These are phyloP conservation scores for Drosophila erecta DNA, from an alignment of 1,140 invertebrate species.

Conservation along the genomic window DNA sequence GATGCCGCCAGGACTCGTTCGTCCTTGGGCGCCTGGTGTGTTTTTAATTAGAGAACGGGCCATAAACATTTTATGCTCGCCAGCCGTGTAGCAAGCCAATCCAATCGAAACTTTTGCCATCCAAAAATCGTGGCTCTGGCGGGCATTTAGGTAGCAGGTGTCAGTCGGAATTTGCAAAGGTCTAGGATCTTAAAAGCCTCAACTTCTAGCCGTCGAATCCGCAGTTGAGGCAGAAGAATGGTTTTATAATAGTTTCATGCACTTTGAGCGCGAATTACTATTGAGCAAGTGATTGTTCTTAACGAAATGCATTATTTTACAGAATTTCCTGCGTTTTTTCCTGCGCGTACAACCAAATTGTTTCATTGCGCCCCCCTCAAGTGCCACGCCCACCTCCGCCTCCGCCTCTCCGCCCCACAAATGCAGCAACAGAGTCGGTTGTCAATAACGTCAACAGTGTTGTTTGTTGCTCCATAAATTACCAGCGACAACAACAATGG, in stretches of 20 bases:
- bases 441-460: conserved; percentile 80
- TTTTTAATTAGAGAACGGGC: conserved; percentile 46
- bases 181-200: too few species aligned
- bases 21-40: conserved; percentile 14
- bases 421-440: conserved; percentile 41
- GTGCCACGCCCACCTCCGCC: conserved; percentile 5
- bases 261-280: too few species aligned
- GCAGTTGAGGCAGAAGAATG: too few species aligned
- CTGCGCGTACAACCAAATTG: conserved; percentile 41
- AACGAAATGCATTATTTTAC: too few species aligned
- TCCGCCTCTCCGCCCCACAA: conserved; percentile 4
- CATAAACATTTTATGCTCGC: conserved; percentile 51
- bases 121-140: conserved; percentile 15
- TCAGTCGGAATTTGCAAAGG: conserved; percentile 1
- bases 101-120: conserved; percentile 42
- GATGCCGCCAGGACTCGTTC: conserved; percentile 25
- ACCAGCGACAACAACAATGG: conserved; percentile 56
- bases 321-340: not conserved
- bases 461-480: conserved; percentile 80
- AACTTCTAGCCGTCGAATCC: too few species aligned
- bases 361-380: conserved; percentile 55
- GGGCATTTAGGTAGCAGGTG: conserved; percentile 16
- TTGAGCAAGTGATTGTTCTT: too few species aligned
- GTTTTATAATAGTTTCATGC: too few species aligned
- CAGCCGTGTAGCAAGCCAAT: conserved; percentile 24